Conservation (phyloP, 1,140 invertebrate genomes). For the Brachionus koreanus region DNA sequence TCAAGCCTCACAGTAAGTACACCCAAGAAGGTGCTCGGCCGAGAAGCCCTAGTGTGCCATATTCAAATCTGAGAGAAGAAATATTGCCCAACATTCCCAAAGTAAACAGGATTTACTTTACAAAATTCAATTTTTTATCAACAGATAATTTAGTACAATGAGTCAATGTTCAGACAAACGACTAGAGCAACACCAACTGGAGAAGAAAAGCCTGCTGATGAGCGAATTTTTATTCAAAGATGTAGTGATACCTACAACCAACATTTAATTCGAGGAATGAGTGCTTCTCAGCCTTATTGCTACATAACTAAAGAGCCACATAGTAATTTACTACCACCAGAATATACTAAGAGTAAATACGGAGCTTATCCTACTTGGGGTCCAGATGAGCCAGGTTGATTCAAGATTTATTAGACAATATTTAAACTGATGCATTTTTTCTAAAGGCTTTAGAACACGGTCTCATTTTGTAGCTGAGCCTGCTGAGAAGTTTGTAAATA, state of each 20-base stretch:
- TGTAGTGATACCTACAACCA: slow-evolving; percentile 52
- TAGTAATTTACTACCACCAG: slow-evolving; percentile 47
- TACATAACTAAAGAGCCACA: slow-evolving; percentile 52
- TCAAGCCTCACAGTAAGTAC: slow-evolving; percentile 33
- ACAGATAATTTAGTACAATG: neutral
- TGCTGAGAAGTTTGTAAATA: slow-evolving; percentile 50
- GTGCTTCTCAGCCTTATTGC: slow-evolving; percentile 49
- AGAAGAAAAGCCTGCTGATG: slow-evolving; percentile 47
- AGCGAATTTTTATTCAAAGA: slow-evolving; percentile 49
- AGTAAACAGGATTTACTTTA: slow-evolving; percentile 45
- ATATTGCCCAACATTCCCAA: slow-evolving; percentile 52
- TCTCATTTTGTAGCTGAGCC: slow-evolving; percentile 53
- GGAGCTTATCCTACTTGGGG: slow-evolving; percentile 54
- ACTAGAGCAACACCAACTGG: slow-evolving; percentile 41
- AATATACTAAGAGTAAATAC: slow-evolving; percentile 51
- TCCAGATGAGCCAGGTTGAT: slow-evolving; percentile 52
- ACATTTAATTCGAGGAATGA: slow-evolving; percentile 49
- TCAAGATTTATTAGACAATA: too few relatives aligned
- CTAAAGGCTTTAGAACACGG: slow-evolving; percentile 51
- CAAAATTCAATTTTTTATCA: neutral
- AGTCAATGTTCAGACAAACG: slow-evolving; percentile 48
- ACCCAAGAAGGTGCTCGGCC: slow-evolving; percentile 46
- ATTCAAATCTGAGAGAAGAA: slow-evolving; percentile 52
- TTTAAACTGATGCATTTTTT: neutral
- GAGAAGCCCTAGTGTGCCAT: slow-evolving; percentile 51